Conservation (phyloP, 2,113 vertebrate species). For the Atrichornis clamosus region DNA sequence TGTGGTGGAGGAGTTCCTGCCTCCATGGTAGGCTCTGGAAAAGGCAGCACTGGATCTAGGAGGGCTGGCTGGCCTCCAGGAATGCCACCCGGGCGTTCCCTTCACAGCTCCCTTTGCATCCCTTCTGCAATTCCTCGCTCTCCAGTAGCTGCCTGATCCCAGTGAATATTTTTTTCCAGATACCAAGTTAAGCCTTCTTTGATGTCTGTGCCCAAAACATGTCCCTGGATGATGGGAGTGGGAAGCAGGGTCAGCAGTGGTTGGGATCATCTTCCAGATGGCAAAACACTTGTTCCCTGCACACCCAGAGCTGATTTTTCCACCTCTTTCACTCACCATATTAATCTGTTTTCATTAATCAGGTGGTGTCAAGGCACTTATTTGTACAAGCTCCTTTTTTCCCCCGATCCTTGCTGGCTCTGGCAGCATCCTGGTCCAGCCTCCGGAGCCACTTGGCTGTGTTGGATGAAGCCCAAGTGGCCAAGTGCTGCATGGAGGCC, state of each 20-base stretch:
- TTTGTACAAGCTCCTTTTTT: neutral
- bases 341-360: neutral
- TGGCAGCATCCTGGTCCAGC: neutral
- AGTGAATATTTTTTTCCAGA: neutral
- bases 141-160: neutral
- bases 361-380: neutral
- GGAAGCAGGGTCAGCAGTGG: neutral
- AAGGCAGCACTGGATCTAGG: neutral
- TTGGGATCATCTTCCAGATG: slow-evolving; percentile 18
- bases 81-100: neutral
- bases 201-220: neutral
- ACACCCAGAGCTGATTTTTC: neutral
- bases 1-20: neutral
- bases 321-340: neutral
- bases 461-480: neutral
- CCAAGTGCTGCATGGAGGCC: neutral
- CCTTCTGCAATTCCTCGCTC: neutral
- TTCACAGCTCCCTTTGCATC: neutral
- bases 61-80: slow-evolving; percentile 30
- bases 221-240: neutral
- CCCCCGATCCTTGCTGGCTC: neutral
- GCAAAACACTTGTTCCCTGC: neutral
- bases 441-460: neutral
- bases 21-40: neutral
- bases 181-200: neutral